A percentile compares a stretch with the other conserved stretches of the same genome.
Evolutionary conservation across 2,113 vertebrate species (phyloP).

Genomic region (Onychostoma macrolepis): DNA sequence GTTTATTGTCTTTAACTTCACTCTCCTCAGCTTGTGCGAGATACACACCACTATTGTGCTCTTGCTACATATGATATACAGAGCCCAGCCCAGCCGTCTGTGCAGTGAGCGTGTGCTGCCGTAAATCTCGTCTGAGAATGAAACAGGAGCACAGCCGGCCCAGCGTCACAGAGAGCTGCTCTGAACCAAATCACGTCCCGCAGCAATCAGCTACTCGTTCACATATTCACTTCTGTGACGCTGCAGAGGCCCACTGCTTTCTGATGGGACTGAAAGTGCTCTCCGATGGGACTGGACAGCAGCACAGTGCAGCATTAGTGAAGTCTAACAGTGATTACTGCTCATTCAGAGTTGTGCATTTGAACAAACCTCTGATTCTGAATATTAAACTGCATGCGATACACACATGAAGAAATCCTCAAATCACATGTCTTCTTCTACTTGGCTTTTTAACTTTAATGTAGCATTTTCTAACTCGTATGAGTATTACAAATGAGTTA

Average conservation of each 20-base stretch:
- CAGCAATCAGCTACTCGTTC: constrained; percentile 23
- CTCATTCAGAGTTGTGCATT: background rate
- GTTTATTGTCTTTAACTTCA: constrained; percentile 41
- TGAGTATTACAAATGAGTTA: background rate
- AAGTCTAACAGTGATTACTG: background rate
- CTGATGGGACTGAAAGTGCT: background rate
- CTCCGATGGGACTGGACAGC: background rate
- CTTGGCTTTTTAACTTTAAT: background rate
- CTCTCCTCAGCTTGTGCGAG: constrained; percentile 30
- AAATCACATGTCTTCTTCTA: background rate
- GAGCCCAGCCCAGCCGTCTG: constrained; percentile 36
- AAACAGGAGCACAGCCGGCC: constrained; percentile 1
- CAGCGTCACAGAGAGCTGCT: constrained; percentile 26
- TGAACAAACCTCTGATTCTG: background rate
- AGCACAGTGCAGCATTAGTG: no score
- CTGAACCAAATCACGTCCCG: constrained; percentile 45
- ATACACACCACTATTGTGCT: constrained; percentile 57
- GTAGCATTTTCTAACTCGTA: background rate
- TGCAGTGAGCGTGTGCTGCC: constrained; percentile 22
- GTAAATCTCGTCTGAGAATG: constrained; percentile 45
- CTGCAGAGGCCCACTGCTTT: background rate
- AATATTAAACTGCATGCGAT: background rate
- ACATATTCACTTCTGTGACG: constrained; percentile 14
- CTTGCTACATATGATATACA: constrained; percentile 43
- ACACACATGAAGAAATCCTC: background rate